Base-by-base conservation (phyloP, 2,888 invertebrate species). In the Abscondita cerata region DNA sequence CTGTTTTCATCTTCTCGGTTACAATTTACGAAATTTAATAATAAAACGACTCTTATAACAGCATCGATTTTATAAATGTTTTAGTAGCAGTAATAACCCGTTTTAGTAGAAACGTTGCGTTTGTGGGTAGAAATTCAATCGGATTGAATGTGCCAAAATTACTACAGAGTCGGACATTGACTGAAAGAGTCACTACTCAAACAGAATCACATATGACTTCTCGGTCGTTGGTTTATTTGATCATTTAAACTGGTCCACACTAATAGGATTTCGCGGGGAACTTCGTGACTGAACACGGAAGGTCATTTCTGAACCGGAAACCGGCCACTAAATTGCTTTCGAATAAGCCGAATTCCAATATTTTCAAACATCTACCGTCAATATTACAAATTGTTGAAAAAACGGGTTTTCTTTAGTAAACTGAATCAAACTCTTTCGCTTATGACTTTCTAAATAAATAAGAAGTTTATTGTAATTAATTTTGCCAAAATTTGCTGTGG, bases 201-300 rank as follows among this genome's bases (percentile, higher is more conserved):
- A 64, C 61, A 54, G 65, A 65, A 58, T 68, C 67, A 53, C 55
- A 64, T 64, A 67, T 67, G 65, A 66, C 51, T 59, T 62, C 33
- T 38, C 19, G 50, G 51, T 54, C 59, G 52, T 47, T 56, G 59
- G 59, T 59, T 51, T 62, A 67, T 64, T 67, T 60, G 65, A 65
- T 67, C 60, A 62, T 25, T 62, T 65, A 65, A 63, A 52, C 59
- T 63, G 63, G 62, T 66, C 62, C 63, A 59, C 65, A 62, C 64
- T 68, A 67, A 65, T 65, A 59, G 66, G 59, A 62, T 64, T 62
- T 62, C 46, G 62, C 58, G 52, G 51, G 46, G 56, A 61, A 62
- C 58, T 59, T 59, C 62, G 52, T 62, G 59, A 62, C 59, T 59
- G 62, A 54, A 51, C 62, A 47, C 54, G 55, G 58, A 55, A 53